Evolutionary conservation across 30 jellyfish, hydroid and myxozoan genomes (phyloP).

Genomic region (Chrysaora quinquecirrha): DNA sequence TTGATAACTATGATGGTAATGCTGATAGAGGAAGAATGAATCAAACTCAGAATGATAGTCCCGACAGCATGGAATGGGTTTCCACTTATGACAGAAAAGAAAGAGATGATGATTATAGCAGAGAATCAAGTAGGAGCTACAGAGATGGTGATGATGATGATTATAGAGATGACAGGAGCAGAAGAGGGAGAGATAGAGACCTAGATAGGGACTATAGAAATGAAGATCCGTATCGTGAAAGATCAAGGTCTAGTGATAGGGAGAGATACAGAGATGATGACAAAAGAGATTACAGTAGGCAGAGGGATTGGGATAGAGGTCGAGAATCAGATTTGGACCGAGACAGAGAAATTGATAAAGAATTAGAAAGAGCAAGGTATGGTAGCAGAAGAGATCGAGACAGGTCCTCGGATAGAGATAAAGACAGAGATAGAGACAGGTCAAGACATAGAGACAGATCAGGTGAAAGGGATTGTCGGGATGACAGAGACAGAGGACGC

Average conservation of each 20-base stretch:
- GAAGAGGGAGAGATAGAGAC: too few relatives aligned
- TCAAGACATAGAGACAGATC: constrained; percentile 22
- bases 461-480: constrained; percentile 2
- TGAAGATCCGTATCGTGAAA: too few relatives aligned
- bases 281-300: not conserved
- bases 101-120: constrained; percentile 7
- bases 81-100: constrained; percentile 27
- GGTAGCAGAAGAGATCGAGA: constrained; percentile 50
- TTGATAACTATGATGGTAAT: too few relatives aligned
- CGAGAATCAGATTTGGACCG: constrained; percentile 36
- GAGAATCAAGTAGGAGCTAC: not conserved
- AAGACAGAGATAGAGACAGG: constrained; percentile 18
- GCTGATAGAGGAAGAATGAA: not conserved
- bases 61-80: constrained; percentile 58
- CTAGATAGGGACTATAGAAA: too few relatives aligned
- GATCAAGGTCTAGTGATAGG: not conserved
- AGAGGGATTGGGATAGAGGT: constrained; percentile 7
- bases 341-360: constrained; percentile 52
- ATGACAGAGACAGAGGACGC: constrained; percentile 35
- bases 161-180: not conserved
- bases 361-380: constrained; percentile 37
- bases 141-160: constrained; percentile 14
- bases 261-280: not conserved
- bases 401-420: constrained; percentile 19
- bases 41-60: not conserved